Percentiles rank a stretch among this genome's conserved stretches.
These are phyloP conservation scores for Microtus richardsoni DNA, from an alignment of 2,113 vertebrate genomes.

Conservation along the genomic window DNA sequence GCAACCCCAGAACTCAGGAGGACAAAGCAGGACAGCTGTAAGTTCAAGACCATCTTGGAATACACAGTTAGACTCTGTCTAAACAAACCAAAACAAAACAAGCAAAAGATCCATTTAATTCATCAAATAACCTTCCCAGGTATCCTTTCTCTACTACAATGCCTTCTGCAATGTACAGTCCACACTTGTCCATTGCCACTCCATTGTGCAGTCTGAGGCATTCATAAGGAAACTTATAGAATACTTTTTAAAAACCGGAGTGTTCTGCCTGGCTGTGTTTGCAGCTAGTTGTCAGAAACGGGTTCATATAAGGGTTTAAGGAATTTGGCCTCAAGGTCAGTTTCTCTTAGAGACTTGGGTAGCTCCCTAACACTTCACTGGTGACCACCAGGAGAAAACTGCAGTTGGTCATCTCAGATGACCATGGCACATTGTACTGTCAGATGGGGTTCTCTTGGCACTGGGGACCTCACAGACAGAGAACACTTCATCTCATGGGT, in stretches of 20 bases:
- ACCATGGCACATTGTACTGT: rapidly evolving
- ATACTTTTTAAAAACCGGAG: neutral
- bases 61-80: neutral
- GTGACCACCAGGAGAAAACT: neutral
- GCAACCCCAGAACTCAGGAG: neutral
- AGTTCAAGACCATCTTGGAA: neutral
- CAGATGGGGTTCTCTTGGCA: neutral
- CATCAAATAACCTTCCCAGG: neutral
- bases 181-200: rapidly evolving
- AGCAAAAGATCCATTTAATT: no score
- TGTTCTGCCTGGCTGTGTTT: neutral
- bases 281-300: neutral
- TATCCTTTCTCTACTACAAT: neutral
- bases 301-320: neutral
- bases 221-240: neutral
- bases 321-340: neutral
- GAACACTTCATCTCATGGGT: neutral
- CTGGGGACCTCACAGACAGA: neutral
- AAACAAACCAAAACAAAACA: neutral
- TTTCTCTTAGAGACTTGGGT: neutral
- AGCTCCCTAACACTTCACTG: neutral
- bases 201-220: no score
- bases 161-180: neutral
- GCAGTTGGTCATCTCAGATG: neutral
- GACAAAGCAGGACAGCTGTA: neutral